phyloP scores from a whole-genome alignment of 2,113 vertebrate genomes.

The Syngnathus typhle region DNA sequence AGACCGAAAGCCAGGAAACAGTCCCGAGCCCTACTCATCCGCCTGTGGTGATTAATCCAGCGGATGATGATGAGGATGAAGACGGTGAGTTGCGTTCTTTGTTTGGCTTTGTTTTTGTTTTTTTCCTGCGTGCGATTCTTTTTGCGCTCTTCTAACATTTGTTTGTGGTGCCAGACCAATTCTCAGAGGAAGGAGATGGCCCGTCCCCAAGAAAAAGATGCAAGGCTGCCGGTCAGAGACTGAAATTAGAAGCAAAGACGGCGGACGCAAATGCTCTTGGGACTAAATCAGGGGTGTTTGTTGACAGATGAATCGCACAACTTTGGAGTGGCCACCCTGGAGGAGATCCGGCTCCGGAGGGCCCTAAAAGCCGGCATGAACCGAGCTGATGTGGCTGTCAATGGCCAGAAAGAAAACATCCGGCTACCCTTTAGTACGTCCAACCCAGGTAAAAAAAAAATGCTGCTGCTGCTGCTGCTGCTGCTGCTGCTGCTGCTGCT shows the following conservation, averaged over 20 bases:
- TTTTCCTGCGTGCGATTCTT: background rate
- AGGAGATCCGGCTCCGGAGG: constrained; percentile 84
- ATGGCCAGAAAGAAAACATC: constrained; percentile 80
- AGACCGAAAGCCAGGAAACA: constrained; percentile 84
- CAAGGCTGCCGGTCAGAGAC: constrained; percentile 72
- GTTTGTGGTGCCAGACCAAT: constrained; percentile 76
- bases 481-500: too few relatives aligned
- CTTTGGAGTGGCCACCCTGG: constrained; percentile 88
- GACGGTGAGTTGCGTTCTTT: constrained; percentile 65
- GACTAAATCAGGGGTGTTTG: background rate
- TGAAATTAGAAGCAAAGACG: background rate
- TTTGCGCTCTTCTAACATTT: background rate
- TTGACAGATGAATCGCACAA: constrained; percentile 76
- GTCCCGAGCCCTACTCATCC: constrained; percentile 95
- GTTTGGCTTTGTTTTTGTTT: background rate
- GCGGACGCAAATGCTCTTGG: background rate
- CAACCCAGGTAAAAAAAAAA: constrained; percentile 72
- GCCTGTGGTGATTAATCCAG: constrained; percentile 92
- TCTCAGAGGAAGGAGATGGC: constrained; percentile 93
- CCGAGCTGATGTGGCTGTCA: constrained; percentile 54
- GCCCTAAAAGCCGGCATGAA: constrained; percentile 83
- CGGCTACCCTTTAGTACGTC: constrained; percentile 62
- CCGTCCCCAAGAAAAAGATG: constrained; percentile 72
- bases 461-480: too few relatives aligned
- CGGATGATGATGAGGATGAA: constrained; percentile 94